Evolutionary conservation across 1,140 invertebrate species (phyloP).

Genomic region (Berghia stephanieae): DNA sequence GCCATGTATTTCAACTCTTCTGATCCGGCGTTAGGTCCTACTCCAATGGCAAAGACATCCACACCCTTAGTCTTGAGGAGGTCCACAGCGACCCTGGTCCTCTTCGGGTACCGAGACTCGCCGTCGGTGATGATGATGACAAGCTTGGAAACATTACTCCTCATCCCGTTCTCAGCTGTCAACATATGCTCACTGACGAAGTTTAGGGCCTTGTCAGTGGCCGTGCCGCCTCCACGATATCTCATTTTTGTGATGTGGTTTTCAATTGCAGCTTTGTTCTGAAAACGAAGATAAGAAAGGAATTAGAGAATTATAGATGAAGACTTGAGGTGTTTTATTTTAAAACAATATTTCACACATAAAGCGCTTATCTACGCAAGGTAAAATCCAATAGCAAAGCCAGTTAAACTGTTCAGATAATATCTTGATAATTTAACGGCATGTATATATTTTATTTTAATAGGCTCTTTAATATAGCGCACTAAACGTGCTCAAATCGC

Average conservation of each 20-base stretch:
- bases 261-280: neutral
- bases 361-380: too few relatives aligned
- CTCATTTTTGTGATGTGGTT: conserved; percentile 17
- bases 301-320: too few relatives aligned
- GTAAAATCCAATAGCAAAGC: too few relatives aligned
- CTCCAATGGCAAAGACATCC: conserved; percentile 55
- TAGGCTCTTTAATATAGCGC: too few relatives aligned
- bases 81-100: conserved; percentile 43
- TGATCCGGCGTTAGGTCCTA: conserved; percentile 45
- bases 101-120: conserved; percentile 42
- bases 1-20: conserved; percentile 52
- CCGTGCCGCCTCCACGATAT: conserved; percentile 41
- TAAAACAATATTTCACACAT: too few relatives aligned
- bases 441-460: too few relatives aligned
- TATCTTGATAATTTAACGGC: too few relatives aligned
- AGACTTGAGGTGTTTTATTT: too few relatives aligned
- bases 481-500: too few relatives aligned
- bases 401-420: too few relatives aligned
- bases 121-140: conserved; percentile 58
- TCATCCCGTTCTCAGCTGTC: conserved; percentile 33
- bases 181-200: conserved; percentile 41
- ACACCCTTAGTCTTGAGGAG: conserved; percentile 45
- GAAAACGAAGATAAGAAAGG: too few relatives aligned
- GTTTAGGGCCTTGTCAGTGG: conserved; percentile 42
- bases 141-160: conserved; percentile 43